These are phyloP conservation scores for Brachyrhaphis roseni DNA, from an alignment of 2,797 vertebrate species.

Conservation along the genomic window DNA sequence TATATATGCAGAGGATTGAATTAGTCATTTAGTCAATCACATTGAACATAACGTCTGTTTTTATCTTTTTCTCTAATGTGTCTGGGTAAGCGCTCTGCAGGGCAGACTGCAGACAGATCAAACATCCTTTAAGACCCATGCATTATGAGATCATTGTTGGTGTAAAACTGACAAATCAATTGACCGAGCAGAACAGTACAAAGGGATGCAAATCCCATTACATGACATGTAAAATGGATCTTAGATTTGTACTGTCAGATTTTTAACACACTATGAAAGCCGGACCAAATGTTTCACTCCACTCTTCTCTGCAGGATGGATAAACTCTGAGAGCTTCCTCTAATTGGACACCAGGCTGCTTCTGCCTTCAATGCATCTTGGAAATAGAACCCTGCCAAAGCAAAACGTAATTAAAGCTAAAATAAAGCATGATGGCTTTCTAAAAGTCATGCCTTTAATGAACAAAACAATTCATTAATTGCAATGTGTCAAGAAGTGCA, in stretches of 20 bases:
- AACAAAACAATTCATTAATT: conserved; percentile 80
- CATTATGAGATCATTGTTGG: conserved; percentile 12
- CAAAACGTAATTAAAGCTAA: conserved; percentile 73
- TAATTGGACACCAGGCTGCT: conserved; percentile 53
- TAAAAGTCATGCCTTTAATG: conserved; percentile 71
- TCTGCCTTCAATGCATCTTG: conserved; percentile 50
- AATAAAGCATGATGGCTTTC: conserved; percentile 55
- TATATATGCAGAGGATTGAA: neutral
- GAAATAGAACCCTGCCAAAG: conserved; percentile 62
- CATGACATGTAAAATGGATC: conserved; percentile 18
- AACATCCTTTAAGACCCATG: neutral
- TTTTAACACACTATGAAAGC: conserved; percentile 6
- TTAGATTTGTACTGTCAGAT: conserved; percentile 9
- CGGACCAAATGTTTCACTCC: conserved; percentile 14
- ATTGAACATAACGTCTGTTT: conserved; percentile 12
- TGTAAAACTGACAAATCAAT: conserved; percentile 44
- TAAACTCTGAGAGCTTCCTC: conserved; percentile 5
- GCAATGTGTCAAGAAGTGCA: conserved; percentile 14
- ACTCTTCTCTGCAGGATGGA: conserved; percentile 10
- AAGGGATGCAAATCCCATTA: conserved; percentile 53
- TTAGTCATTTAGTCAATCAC: neutral
- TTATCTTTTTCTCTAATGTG: neutral
- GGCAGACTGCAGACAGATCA: neutral
- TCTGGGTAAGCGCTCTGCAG: conserved; percentile 4
- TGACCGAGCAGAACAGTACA: conserved; percentile 23